Evolutionary conservation across 2,113 vertebrate genomes (phyloP).

Genomic region (Heloderma charlesbogerti): DNA sequence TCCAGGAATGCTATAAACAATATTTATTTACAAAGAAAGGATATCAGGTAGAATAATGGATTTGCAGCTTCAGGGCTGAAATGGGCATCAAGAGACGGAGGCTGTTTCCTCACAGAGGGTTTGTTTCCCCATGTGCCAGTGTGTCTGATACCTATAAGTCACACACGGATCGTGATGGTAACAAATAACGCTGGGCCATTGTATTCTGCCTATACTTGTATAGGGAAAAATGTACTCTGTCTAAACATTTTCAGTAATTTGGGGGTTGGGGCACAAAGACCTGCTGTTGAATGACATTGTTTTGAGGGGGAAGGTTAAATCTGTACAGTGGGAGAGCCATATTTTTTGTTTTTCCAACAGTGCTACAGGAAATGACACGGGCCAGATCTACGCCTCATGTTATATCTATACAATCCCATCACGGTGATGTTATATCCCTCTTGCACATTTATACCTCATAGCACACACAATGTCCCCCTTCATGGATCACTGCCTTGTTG

Average conservation of each 20-base stretch:
- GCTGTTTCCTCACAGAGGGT: not conserved
- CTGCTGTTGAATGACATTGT: not conserved
- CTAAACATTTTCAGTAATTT: not conserved
- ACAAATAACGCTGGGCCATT: not conserved
- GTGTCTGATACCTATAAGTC: not conserved
- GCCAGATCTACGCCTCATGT: too few relatives aligned
- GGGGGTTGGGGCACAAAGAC: not conserved
- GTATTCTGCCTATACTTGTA: not conserved
- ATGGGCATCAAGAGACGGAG: not conserved
- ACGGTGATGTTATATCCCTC: too few relatives aligned
- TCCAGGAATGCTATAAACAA: slow-evolving; percentile 54
- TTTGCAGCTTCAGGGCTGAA: not conserved
- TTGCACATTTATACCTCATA: too few relatives aligned
- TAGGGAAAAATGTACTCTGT: not conserved
- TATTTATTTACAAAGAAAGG: slow-evolving; percentile 59
- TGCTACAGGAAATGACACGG: not conserved
- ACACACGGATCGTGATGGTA: not conserved
- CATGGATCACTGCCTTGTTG: too few relatives aligned
- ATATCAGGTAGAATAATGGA: not conserved
- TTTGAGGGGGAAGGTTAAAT: not conserved
- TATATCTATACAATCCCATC: too few relatives aligned
- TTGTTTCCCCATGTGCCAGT: not conserved
- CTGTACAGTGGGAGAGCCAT: not conserved
- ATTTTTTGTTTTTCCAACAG: not conserved
- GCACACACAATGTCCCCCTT: too few relatives aligned